Conservation (phyloP, 2,888 invertebrate genomes). For the Rhabditophanes sp. region DNA sequence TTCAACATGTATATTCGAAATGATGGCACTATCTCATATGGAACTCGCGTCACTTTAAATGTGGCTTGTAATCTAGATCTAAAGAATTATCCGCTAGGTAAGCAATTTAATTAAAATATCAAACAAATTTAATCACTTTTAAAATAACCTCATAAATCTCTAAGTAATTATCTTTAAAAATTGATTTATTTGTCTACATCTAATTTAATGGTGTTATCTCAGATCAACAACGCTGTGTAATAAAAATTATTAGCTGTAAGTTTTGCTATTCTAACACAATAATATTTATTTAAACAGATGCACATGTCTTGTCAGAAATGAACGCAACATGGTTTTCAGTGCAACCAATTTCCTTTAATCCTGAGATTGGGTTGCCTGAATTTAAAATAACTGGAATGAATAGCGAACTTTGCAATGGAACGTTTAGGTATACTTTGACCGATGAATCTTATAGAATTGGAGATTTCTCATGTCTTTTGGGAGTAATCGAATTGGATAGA, state of each 20-base stretch:
- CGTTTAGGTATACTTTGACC: slow-evolving; percentile 30
- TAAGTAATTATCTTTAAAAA: no score
- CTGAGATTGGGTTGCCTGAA: slow-evolving; percentile 26
- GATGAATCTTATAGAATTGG: slow-evolving; percentile 26
- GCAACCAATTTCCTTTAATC: slow-evolving; percentile 25
- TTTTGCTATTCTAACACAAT: slow-evolving; percentile 35
- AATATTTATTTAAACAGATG: slow-evolving; percentile 14
- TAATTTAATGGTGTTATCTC: no score
- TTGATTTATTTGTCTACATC: no score
- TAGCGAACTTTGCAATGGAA: slow-evolving; percentile 30
- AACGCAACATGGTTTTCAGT: slow-evolving; percentile 32
- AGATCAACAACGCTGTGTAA: slow-evolving; percentile 95
- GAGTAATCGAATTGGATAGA: slow-evolving; percentile 45
- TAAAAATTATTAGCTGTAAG: slow-evolving; percentile 97
- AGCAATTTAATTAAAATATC: no score
- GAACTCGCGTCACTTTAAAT: slow-evolving; percentile 57
- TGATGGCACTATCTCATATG: slow-evolving; percentile 25
- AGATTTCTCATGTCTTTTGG: slow-evolving; percentile 27
- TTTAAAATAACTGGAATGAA: slow-evolving; percentile 25
- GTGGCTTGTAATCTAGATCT: slow-evolving; percentile 98
- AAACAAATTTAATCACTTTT: no score
- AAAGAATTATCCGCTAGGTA: slow-evolving; percentile 88
- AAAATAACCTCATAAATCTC: no score
- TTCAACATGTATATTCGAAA: slow-evolving; percentile 31
- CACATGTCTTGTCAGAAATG: slow-evolving; percentile 30